Evolutionary conservation across 2,888 invertebrate species (phyloP).

Genomic region (Melieria crassipennis): DNA sequence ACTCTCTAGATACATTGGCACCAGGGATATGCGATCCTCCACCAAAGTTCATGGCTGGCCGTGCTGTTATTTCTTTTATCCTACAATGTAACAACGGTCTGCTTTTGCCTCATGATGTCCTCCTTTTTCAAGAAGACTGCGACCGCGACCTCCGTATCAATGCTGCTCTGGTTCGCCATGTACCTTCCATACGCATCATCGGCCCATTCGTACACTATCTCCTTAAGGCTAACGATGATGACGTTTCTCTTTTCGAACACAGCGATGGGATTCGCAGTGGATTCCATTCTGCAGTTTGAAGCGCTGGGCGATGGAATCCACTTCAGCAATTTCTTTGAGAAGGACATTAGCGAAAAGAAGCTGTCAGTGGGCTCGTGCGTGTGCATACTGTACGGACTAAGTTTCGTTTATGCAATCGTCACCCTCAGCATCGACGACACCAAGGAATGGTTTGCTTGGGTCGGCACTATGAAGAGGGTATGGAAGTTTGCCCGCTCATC

Average conservation of each 20-base stretch:
- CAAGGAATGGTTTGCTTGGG: too few relatives aligned
- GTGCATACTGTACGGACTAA: constrained; percentile 1
- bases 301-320: constrained; percentile 68
- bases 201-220: constrained; percentile 66
- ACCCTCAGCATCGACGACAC: not conserved
- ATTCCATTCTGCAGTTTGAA: constrained; percentile 72
- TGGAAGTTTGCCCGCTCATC: too few relatives aligned
- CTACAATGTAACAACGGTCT: constrained; percentile 75
- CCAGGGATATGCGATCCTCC: constrained; percentile 70
- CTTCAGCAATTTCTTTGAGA: too few relatives aligned
- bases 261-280: constrained; percentile 76
- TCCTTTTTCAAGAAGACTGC: constrained; percentile 81
- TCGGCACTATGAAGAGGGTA: too few relatives aligned
- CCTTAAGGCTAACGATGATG: not conserved
- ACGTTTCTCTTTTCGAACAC: constrained; percentile 67
- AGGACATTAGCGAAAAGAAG: not conserved
- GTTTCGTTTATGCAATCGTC: constrained; percentile 5
- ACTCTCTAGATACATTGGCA: constrained; percentile 60
- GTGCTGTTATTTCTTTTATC: constrained; percentile 75
- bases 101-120: constrained; percentile 79
- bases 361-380: constrained; percentile 6
- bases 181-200: constrained; percentile 72
- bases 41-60: constrained; percentile 72
- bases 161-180: constrained; percentile 76
- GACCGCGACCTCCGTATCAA: constrained; percentile 76